phyloP scores from a whole-genome alignment of 2,888 invertebrate genomes.

The Agonum fuliginosum region DNA sequence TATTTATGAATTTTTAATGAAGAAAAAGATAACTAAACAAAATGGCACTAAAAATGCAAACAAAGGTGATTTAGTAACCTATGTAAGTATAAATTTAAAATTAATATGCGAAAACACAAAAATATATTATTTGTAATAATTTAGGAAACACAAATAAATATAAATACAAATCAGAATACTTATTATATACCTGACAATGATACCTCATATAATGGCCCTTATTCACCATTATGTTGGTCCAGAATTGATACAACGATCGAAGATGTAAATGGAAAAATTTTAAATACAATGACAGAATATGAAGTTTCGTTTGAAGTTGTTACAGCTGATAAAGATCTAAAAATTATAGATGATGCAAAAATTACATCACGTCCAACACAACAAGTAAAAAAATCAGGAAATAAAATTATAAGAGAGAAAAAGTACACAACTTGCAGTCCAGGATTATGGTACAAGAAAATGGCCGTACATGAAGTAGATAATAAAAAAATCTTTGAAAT shows the following conservation, averaged over 20 bases:
- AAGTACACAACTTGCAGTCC: conserved; percentile 61
- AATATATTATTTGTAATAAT: too few species aligned
- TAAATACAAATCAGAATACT: too few species aligned
- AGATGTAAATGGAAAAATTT: conserved; percentile 52
- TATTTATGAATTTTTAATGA: too few species aligned
- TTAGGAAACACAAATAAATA: too few species aligned
- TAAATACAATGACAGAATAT: conserved; percentile 55
- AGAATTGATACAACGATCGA: conserved; percentile 60
- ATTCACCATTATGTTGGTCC: conserved; percentile 63
- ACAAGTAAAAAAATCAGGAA: conserved; percentile 7
- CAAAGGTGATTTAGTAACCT: too few species aligned
- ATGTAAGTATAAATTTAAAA: too few species aligned
- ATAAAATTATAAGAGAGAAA: conserved; percentile 54
- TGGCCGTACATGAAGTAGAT: conserved; percentile 58
- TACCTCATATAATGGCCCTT: conserved; percentile 61
- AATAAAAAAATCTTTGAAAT: conserved; percentile 58
- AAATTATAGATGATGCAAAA: conserved; percentile 49
- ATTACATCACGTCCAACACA: conserved; percentile 28
- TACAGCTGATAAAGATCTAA: conserved; percentile 14
- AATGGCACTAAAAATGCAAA: too few species aligned
- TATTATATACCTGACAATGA: too few species aligned
- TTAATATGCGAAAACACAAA: too few species aligned
- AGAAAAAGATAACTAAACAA: too few species aligned
- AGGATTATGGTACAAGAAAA: conserved; percentile 61
- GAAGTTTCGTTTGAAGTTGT: conserved; percentile 63